Conservation (phyloP, 2,113 vertebrate species). For the Daubentonia madagascariensis region DNA sequence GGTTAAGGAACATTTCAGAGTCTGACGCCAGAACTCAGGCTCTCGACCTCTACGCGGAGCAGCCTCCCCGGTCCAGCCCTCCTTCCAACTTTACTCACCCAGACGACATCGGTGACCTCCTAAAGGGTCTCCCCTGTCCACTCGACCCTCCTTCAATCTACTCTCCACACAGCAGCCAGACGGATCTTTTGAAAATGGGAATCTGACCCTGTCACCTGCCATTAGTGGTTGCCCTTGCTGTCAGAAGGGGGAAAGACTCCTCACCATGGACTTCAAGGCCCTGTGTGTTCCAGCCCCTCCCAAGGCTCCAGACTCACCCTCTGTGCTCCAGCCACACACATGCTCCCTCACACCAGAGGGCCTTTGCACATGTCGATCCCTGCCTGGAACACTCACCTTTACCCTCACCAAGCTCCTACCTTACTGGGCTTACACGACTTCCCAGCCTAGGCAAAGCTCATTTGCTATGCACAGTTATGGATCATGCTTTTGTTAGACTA, state of each 20-base stretch:
- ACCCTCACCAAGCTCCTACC: background rate
- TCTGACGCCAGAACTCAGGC: background rate
- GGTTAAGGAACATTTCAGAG: background rate
- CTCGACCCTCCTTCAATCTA: background rate
- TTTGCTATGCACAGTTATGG: background rate
- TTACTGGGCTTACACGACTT: background rate
- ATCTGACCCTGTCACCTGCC: background rate
- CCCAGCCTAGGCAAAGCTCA: background rate
- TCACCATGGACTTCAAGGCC: background rate
- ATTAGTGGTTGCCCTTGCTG: background rate
- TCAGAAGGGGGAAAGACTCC: background rate
- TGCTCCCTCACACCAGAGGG: background rate
- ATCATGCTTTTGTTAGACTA: background rate
- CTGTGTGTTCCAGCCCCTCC: background rate
- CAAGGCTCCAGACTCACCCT: background rate
- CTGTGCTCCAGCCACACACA: background rate
- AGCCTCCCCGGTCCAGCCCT: fast-evolving
- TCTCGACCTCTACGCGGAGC: background rate
- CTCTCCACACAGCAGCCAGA: background rate
- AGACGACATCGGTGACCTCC: background rate
- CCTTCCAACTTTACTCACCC: background rate
- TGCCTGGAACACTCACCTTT: background rate
- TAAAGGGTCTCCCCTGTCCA: background rate
- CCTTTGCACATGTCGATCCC: background rate
- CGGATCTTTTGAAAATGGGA: background rate